Base-by-base conservation (phyloP, 2,113 vertebrate genomes). In the Cavia porcellus region DNA sequence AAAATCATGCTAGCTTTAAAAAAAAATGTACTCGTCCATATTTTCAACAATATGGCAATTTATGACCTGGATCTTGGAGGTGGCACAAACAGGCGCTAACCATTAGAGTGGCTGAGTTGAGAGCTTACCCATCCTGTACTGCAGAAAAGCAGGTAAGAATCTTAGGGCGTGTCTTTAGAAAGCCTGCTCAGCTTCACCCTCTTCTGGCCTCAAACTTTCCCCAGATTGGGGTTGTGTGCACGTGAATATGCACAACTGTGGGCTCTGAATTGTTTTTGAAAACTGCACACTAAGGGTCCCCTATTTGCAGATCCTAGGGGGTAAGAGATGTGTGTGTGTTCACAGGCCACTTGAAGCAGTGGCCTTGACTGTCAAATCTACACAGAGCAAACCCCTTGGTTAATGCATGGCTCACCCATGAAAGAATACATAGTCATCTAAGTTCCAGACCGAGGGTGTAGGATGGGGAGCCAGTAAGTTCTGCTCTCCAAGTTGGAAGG, bases 401-500 rank as follows among this genome's bases (percentile, higher is more conserved):
- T 61, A 55, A 72, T 75, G 14, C 45, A 24, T 52, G 25, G 35
- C n/a, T 89, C 45, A 62, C 9, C 74, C 55, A 86, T 75, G 79
- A 84, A 86, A 55, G 47, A 95, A 52, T 45, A 88, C 52, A 24
- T 6, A 28, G 50, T 47, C 20, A 68, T 70, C 25, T 80, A 10
- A 77, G 50, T 86, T 20, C 42, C 47, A 92, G 84, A 38, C 45
- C 74, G 45, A 89, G 42, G 22, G 7, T 20, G 66, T 55, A 19
- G 32, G 38, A 70, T 15, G 19, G 45, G 50, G 32, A 85, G 19
- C 38, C 62, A 28, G 50, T n/a, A 94, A 80, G 10, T 13, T 64
- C 20, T 88, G 57, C 72, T 94, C 45, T 96, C 89, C 38, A 24
- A 57, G 17, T 89, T 62, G 32, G 12, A 92, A 89, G 70, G 82